Base-by-base conservation (phyloP, 2,113 vertebrate genomes). In the Eurypyga helias region DNA sequence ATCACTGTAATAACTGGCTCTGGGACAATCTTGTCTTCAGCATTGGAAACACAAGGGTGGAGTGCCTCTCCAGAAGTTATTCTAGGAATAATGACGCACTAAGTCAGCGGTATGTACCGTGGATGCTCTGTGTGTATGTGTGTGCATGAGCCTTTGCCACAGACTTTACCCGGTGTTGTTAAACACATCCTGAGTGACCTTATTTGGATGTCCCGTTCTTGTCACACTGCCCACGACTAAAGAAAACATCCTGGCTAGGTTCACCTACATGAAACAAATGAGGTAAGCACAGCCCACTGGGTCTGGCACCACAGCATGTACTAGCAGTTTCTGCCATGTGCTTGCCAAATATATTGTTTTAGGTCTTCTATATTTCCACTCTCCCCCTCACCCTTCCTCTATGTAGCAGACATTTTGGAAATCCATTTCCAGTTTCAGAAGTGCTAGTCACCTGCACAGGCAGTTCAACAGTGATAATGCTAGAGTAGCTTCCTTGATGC, bases 221-320 rank as follows among this genome's bases (percentile, higher is more conserved):
- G 97, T 98, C 98, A 98, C 96, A 87, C 97, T 98, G 96, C 97
- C 98, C 97, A 98, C 90, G 43, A 58, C 89, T 92, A 96, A 95
- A 96, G 94, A 96, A 97, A 96, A 98, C 98, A 98, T 98, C 98
- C 98, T 98, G 98, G 90, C 95, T 93, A 93, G 70, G 94, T 93
- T 98, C 97, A 97, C 96, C 97, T 97, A 97, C 94, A 88, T 84
- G 88, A 89, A 96, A 82, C 91, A 64, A 52, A 89, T 91, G 97
- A 97, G 97, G 96, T 96, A 93, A 96, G 94, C 93, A 95, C 97
- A 96, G 80, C 96, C 95, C 95, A 96, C 97, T 91, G 58, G 45
- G 10, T 49, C 90, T 41, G 60, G 94, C 91, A 95, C 82, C 43
- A 11, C 92, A 96, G 87, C 2, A 1, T 91, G 55, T 91, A 55